Conservation (phyloP, 2,888 invertebrate species). For the Ferdinandea cuprea region DNA sequence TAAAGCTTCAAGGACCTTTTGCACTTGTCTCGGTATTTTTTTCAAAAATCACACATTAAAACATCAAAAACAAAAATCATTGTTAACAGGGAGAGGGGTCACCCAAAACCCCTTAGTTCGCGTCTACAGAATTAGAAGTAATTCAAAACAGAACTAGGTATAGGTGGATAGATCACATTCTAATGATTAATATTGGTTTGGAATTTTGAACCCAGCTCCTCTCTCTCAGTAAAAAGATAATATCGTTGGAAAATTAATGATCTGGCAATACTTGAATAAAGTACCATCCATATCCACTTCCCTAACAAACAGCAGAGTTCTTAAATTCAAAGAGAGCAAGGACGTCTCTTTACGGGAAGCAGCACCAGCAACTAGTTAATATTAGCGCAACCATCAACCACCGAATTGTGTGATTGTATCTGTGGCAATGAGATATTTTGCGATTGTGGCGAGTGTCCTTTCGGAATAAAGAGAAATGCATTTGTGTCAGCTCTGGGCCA, state of each 20-base stretch:
- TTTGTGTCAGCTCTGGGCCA: constrained; percentile 51
- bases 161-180: no score
- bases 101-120: no score
- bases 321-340: constrained; percentile 31
- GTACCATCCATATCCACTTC: background rate
- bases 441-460: constrained; percentile 18
- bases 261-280: constrained; percentile 2
- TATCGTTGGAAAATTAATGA: background rate
- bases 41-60: no score
- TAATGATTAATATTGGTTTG: no score
- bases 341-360: constrained; percentile 32
- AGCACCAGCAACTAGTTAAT: constrained; percentile 66
- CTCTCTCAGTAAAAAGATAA: background rate
- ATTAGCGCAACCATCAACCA: constrained; percentile 17
- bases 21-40: no score
- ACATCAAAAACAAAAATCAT: no score
- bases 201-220: no score
- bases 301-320: background rate
- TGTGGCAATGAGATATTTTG: background rate
- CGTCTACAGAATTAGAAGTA: no score
- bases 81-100: no score
- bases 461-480: constrained; percentile 72
- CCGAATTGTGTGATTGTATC: background rate
- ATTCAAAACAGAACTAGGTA: no score
- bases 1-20: no score